These are phyloP conservation scores for Parotocinclus haroldoi DNA, from an alignment of 2,797 vertebrate genomes.

Conservation along the genomic window DNA sequence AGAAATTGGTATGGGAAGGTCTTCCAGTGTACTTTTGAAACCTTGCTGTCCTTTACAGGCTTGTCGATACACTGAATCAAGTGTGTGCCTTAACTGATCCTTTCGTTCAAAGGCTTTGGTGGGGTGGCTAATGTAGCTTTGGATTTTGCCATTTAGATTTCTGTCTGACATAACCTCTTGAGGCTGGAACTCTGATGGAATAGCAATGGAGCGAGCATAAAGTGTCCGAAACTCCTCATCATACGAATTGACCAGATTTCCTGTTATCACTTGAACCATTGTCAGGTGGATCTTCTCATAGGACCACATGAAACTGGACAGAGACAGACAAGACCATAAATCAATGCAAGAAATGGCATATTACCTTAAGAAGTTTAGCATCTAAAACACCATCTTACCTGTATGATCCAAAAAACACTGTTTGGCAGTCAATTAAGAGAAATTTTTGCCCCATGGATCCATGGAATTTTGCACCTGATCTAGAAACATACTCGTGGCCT, in stretches of 20 bases:
- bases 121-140: constrained; percentile 70
- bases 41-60: constrained; percentile 70
- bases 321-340: constrained; percentile 44
- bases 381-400: constrained; percentile 74
- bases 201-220: constrained; percentile 84
- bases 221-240: constrained; percentile 96
- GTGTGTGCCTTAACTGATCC: constrained; percentile 74
- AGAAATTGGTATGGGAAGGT: constrained; percentile 56
- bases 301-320: constrained; percentile 90
- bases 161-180: constrained; percentile 66
- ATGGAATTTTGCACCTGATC: constrained; percentile 89
- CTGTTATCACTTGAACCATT: constrained; percentile 95
- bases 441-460: constrained; percentile 93
- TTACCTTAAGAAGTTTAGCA: not conserved
- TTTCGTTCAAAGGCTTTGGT: constrained; percentile 72
- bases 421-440: constrained; percentile 89
- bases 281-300: constrained; percentile 95
- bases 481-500: constrained; percentile 91
- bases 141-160: constrained; percentile 65
- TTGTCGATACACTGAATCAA: constrained; percentile 80
- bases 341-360: not conserved
- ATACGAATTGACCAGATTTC: constrained; percentile 88
- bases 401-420: constrained; percentile 92
- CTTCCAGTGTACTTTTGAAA: constrained; percentile 50
- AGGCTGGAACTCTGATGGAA: constrained; percentile 72